These are phyloP conservation scores for Sebastes cheni DNA, from an alignment of 2,797 vertebrate species.

Conservation along the genomic window DNA sequence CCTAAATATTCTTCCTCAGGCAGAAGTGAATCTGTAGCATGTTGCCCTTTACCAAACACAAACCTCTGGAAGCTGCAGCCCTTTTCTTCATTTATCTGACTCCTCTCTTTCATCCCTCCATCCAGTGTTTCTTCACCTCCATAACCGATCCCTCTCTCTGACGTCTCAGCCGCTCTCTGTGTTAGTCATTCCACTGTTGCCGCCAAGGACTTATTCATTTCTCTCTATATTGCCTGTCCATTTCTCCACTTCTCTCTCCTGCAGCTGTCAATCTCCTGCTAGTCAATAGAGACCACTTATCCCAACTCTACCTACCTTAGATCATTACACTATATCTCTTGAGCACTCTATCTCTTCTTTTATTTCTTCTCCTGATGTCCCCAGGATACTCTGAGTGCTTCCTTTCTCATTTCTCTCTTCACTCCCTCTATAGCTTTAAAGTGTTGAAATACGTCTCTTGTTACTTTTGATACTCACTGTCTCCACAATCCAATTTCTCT, in stretches of 20 bases:
- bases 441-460: slow-evolving; percentile 50
- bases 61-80: slow-evolving; percentile 11
- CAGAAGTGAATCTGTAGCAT: slow-evolving; percentile 25
- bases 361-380: slow-evolving; percentile 35
- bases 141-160: background rate
- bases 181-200: slow-evolving; percentile 12
- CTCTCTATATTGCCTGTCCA: slow-evolving; percentile 2
- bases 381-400: slow-evolving; percentile 27
- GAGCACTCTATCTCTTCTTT: slow-evolving; percentile 17
- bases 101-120: background rate
- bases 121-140: background rate
- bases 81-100: slow-evolving; percentile 5
- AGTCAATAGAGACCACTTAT: slow-evolving; percentile 41
- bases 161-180: slow-evolving; percentile 18
- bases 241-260: background rate
- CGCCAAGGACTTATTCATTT: slow-evolving; percentile 29
- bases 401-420: slow-evolving; percentile 33
- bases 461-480: slow-evolving; percentile 42
- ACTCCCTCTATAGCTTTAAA: slow-evolving; percentile 36
- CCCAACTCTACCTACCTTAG: slow-evolving; percentile 14
- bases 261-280: slow-evolving; percentile 28
- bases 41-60: slow-evolving; percentile 44
- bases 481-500: slow-evolving; percentile 47
- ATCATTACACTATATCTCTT: slow-evolving; percentile 42
- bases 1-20: slow-evolving; percentile 49